phyloP scores from a whole-genome alignment of 2,113 vertebrate species.

The Neopipo cinnamomea region DNA sequence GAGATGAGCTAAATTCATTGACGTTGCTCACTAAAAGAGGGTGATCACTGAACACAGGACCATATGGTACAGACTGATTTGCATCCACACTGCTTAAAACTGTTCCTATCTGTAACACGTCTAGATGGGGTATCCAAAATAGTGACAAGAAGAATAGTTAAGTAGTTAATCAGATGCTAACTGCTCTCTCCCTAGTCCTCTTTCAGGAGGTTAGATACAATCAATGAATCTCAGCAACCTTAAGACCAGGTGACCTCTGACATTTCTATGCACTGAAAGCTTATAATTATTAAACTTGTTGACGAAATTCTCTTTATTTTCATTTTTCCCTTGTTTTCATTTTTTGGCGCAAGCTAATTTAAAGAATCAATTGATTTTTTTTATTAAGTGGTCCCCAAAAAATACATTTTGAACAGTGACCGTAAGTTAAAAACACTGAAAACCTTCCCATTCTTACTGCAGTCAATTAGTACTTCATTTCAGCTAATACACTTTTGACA shows the following conservation, averaged over 20 bases:
- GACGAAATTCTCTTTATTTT: not conserved
- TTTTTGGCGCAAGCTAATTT: not conserved
- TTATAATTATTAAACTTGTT: not conserved
- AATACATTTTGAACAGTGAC: not conserved
- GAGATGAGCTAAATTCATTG: not conserved
- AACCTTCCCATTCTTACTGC: not conserved
- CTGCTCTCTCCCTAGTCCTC: not conserved
- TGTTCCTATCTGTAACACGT: not conserved
- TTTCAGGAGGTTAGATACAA: not conserved
- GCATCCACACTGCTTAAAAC: not conserved
- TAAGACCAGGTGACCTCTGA: not conserved
- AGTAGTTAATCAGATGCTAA: not conserved
- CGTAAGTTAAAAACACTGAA: not conserved
- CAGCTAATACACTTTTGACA: not conserved
- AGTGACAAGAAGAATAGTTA: not conserved
- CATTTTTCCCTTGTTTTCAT: not conserved
- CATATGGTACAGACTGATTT: not conserved
- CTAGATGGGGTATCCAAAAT: fast-evolving
- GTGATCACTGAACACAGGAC: not conserved
- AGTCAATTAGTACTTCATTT: not conserved
- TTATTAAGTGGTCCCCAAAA: not conserved
- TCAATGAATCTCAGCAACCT: not conserved
- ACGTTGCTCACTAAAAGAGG: not conserved
- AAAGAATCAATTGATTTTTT: not conserved
- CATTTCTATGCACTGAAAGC: not conserved